Evolutionary conservation across 2,113 vertebrate species (phyloP), one percentile per base, ranked within the genome.

Genomic region (Silurus meridionalis): DNA sequence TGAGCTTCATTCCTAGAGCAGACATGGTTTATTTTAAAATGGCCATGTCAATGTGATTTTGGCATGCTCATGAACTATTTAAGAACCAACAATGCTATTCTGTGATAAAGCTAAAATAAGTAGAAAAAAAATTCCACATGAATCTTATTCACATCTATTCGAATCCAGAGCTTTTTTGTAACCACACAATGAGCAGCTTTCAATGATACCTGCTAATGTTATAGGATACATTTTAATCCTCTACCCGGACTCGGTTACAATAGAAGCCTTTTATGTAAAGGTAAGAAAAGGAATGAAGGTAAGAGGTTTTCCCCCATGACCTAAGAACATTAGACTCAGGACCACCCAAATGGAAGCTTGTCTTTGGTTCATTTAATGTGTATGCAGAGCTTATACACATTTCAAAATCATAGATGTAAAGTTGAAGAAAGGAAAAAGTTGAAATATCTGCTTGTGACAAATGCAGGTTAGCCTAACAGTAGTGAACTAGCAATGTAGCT

Each of bases 221-320:
- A 91, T 91, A 87, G 82, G 84, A 86, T 88, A 75, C 90, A 90
- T 91, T 87, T 87, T 83, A 80, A 91, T 87, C 67, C 55, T 90
- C 77, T 21, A 88, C 67, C 50, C 87, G 74, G 75, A 28, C 60
- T n/a, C 9, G n/a, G 71, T 52, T 81, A 85, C 64, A 87, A 74
- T 61, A 64, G 83, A 28, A 61, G 60, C 19, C 82, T 55, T 85
- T 86, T 87, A 80, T 85, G 64, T 21, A 25, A 19, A 23, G 19
- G 37, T 50, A n/a, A 50, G 28, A 6, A 81, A 72, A 77, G 64
- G 14, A 83, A 82, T 17, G 13, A 87, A 81, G 72, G 74, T 52
- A 83, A 72, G 80, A 19, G 55, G 7, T 63, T 25, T 83, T 63
- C 78, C 2, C 0, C 17, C 15, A 9, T 58, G 25, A 58, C n/a